phyloP scores from a whole-genome alignment of 2,888 invertebrate species.

The Petrolisthes cinctipes region DNA sequence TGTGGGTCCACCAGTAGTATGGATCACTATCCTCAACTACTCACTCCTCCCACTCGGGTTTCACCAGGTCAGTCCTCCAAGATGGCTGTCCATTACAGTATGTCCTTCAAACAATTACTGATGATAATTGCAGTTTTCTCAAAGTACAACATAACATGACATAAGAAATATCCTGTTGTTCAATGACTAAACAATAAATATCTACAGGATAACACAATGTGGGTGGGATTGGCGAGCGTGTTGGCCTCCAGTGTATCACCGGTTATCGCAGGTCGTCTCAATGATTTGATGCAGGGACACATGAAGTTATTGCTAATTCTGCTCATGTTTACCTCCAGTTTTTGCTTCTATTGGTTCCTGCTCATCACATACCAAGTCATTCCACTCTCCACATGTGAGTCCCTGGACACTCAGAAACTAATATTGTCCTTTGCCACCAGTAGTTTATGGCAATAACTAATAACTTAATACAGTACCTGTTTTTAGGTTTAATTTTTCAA shows the following conservation, averaged over 20 bases:
- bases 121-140: no score
- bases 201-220: constrained; percentile 55
- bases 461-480: no score
- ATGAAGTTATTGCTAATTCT: constrained; percentile 53
- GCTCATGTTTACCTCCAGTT: constrained; percentile 35
- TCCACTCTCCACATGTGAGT: not conserved
- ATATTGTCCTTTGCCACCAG: no score
- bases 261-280: constrained; percentile 53
- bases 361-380: constrained; percentile 42
- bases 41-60: constrained; percentile 42
- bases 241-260: constrained; percentile 52
- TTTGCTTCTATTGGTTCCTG: constrained; percentile 59
- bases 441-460: no score
- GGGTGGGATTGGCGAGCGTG: constrained; percentile 58
- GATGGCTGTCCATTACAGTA: not conserved
- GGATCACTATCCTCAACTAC: constrained; percentile 44
- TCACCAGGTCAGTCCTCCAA: constrained; percentile 42
- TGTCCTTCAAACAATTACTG: no score
- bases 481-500: no score
- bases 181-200: not conserved
- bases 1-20: constrained; percentile 44
- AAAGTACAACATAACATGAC: no score
- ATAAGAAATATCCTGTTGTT: not conserved
- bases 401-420: no score
- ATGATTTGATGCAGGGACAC: constrained; percentile 33